A percentile compares a stretch with the other conserved stretches of the same genome.
Evolutionary conservation across 2,113 vertebrate genomes (phyloP).

Genomic region (Mellivora capensis): DNA sequence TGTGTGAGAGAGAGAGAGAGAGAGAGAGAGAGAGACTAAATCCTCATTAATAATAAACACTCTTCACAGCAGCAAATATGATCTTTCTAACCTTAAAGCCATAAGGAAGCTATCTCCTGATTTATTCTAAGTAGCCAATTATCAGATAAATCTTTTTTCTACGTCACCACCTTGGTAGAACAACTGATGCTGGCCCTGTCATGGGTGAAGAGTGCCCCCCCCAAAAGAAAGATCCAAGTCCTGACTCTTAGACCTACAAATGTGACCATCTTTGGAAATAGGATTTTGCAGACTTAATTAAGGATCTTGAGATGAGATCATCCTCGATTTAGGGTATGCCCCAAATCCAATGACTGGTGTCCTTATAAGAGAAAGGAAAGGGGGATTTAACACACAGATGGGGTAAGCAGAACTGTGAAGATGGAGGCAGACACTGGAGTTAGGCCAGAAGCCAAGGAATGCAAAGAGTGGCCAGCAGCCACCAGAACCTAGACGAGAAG

Average conservation of each 20-base stretch:
- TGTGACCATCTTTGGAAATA: neutral
- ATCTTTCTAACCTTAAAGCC: constrained; percentile 17
- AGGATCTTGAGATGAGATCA: neutral
- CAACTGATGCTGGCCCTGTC: neutral
- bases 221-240: neutral
- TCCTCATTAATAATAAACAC: neutral
- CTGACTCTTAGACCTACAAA: neutral
- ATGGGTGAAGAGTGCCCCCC: neutral
- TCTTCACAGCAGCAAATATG: neutral
- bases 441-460: neutral
- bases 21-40: neutral
- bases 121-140: constrained; percentile 50
- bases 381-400: neutral
- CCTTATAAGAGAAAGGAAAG: neutral
- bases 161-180: neutral
- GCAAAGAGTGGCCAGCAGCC: neutral
- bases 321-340: neutral
- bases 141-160: constrained; percentile 43
- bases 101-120: constrained; percentile 44
- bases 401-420: neutral
- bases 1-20: no score
- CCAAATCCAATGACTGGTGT: neutral
- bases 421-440: neutral
- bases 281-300: neutral
- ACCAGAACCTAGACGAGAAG: neutral